phyloP scores from a whole-genome alignment of 1,140 invertebrate genomes.

The Trichonephila clavipes region DNA sequence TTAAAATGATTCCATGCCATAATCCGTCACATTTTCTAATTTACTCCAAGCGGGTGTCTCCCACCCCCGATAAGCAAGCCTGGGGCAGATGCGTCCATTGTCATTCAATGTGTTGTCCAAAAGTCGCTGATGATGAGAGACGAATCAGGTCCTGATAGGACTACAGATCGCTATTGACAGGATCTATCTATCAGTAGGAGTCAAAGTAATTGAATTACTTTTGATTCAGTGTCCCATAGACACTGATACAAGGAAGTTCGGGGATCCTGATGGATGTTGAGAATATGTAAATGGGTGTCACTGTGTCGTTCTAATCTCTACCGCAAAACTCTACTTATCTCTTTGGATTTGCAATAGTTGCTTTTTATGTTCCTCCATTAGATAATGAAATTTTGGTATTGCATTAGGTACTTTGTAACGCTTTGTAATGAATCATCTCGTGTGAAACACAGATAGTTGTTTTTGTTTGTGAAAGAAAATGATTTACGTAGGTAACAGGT shows the following conservation, averaged over 20 bases:
- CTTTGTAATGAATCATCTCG: not conserved
- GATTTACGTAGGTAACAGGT: too few relatives aligned
- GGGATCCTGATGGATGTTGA: slow-evolving; percentile 37
- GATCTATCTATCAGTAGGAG: not conserved
- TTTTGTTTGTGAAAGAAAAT: too few relatives aligned
- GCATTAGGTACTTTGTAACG: not conserved
- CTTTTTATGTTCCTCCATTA: slow-evolving; percentile 17
- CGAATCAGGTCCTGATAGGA: not conserved
- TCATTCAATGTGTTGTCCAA: not conserved
- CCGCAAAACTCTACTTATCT: not conserved
- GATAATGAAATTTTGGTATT: not conserved
- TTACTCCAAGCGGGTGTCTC: slow-evolving; percentile 48
- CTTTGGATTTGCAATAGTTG: not conserved
- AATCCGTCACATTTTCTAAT: slow-evolving; percentile 77
- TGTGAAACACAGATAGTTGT: too few relatives aligned
- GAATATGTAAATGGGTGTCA: slow-evolving; percentile 52
- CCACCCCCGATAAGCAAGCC: not conserved
- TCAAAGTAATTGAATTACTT: slow-evolving; percentile 72
- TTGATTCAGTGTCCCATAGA: slow-evolving; percentile 30
- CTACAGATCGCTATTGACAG: slow-evolving; percentile 31
- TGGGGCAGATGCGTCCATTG: slow-evolving; percentile 64
- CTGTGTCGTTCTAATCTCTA: not conserved
- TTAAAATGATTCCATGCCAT: slow-evolving; percentile 76
- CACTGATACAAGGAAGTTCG: not conserved
- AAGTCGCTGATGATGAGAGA: slow-evolving; percentile 45